Conservation (phyloP, 2,888 invertebrate genomes). For the Phortica magna region DNA sequence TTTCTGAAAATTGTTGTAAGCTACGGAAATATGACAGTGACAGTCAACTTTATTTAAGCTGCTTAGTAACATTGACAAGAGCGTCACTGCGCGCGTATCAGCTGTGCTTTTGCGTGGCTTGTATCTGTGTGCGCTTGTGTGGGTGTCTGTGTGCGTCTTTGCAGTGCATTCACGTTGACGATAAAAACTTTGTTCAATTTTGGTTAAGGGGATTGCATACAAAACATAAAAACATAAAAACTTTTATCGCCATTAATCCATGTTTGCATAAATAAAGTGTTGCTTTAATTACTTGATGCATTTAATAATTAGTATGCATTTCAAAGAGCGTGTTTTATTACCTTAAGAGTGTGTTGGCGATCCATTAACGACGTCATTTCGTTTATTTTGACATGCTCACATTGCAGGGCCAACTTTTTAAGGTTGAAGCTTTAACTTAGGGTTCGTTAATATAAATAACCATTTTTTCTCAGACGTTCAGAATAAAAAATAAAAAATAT, state of each 20-base stretch:
- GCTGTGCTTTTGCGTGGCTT: background rate
- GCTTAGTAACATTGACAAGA: constrained; percentile 58
- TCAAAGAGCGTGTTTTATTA: background rate
- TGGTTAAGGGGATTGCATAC: background rate
- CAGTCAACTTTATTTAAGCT: constrained; percentile 64
- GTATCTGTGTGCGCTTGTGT: background rate
- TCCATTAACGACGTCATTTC: no score
- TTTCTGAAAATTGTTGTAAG: constrained; percentile 59
- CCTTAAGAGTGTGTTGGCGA: no score
- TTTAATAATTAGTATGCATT: constrained; percentile 21
- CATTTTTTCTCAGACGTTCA: no score
- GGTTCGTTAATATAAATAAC: no score
- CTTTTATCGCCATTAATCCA: background rate
- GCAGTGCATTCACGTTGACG: constrained; percentile 40
- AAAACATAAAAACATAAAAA: background rate
- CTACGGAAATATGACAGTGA: constrained; percentile 64
- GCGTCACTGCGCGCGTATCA: constrained; percentile 32
- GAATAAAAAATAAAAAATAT: no score
- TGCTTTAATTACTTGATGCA: constrained; percentile 6
- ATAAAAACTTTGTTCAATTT: constrained; percentile 30
- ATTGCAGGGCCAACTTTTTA: no score
- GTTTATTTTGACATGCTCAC: no score
- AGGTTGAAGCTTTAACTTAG: no score
- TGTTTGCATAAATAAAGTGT: background rate
- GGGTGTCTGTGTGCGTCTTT: background rate